Evolutionary conservation across 2,113 vertebrate species (phyloP).

Genomic region (Pituophis catenifer): DNA sequence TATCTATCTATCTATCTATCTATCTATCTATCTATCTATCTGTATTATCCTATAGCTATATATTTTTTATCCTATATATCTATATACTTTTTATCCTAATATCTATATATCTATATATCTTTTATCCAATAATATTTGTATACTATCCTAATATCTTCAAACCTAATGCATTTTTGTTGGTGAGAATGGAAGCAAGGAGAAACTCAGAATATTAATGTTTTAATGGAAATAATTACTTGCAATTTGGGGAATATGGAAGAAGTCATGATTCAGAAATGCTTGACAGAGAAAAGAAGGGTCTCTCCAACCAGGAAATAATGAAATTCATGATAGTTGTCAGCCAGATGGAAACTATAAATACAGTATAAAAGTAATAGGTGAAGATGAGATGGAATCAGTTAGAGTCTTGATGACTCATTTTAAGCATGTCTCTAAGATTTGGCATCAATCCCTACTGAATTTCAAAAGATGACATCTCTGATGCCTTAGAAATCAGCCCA

Average conservation of each 20-base stretch:
- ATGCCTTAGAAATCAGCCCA: not conserved
- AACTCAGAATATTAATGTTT: not conserved
- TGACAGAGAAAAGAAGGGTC: not conserved
- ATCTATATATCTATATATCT: too few relatives aligned
- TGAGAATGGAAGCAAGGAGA: not conserved
- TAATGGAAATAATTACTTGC: not conserved
- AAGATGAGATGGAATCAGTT: not conserved
- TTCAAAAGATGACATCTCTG: not conserved
- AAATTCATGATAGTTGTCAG: not conserved
- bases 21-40: too few relatives aligned
- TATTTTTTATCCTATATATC: not conserved
- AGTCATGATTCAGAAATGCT: not conserved
- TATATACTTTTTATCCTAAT: not conserved
- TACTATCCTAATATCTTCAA: not conserved
- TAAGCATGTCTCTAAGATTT: not conserved
- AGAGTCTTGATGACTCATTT: not conserved
- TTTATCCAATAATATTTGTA: not conserved
- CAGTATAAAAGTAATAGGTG: not conserved
- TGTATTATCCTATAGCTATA: not conserved
- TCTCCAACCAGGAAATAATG: not conserved
- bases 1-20: too few relatives aligned
- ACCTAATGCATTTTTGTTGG: not conserved
- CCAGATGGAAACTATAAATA: not conserved
- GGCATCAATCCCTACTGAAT: not conserved
- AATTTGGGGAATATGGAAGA: not conserved